Conservation (phyloP, 2,113 vertebrate species). For the Lepisosteus osseus region DNA sequence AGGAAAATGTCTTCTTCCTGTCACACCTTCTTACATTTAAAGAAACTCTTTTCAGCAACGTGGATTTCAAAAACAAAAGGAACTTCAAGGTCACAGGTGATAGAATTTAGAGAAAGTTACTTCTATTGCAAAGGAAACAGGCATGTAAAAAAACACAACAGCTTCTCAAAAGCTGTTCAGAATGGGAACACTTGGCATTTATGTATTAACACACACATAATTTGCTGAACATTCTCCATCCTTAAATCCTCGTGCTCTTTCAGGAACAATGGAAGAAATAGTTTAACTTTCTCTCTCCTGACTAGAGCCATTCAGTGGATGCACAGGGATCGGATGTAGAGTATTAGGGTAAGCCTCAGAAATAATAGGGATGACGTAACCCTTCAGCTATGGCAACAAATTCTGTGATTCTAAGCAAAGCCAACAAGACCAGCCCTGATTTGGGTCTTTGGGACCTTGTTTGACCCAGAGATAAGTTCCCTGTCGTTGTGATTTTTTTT, state of each 20-base stretch:
- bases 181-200: constrained; percentile 20
- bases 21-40: no score
- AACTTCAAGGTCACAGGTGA: constrained; percentile 28
- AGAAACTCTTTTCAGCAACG: no score
- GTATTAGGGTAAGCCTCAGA: constrained; percentile 58
- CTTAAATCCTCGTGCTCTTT: constrained; percentile 50
- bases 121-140: not conserved
- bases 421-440: constrained; percentile 1
- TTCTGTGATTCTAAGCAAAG: constrained; percentile 26
- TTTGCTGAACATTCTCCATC: constrained; percentile 54
- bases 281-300: constrained; percentile 47
- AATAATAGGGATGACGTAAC: constrained; percentile 56
- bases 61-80: not conserved
- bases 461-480: no score
- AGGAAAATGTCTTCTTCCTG: no score
- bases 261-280: constrained; percentile 59
- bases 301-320: constrained; percentile 52
- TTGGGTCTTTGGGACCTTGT: not conserved
- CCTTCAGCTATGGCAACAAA: constrained; percentile 32
- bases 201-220: constrained; percentile 34
- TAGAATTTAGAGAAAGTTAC: constrained; percentile 14
- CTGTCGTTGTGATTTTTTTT: no score
- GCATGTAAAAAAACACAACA: constrained; percentile 1
- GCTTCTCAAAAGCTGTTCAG: constrained; percentile 16
- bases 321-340: constrained; percentile 52